A percentile compares a stretch with the other conserved stretches of the same genome.
Evolutionary conservation across 2,888 invertebrate genomes (phyloP).

Genomic region (Punctoribates punctum): DNA sequence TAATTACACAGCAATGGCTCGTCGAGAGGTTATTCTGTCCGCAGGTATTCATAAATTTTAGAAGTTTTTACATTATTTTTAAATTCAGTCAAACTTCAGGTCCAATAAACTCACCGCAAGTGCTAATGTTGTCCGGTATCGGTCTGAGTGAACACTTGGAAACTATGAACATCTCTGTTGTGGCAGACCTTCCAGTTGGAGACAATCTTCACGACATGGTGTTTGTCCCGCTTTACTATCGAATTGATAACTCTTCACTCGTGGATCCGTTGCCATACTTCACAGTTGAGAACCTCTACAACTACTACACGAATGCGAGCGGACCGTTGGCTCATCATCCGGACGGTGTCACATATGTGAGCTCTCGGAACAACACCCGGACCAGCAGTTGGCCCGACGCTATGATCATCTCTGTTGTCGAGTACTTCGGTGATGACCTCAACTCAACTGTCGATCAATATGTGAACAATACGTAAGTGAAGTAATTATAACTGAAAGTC

Average conservation of each 20-base stretch:
- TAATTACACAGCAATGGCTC: not conserved
- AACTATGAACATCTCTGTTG: not conserved
- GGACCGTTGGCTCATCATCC: slow-evolving; percentile 37
- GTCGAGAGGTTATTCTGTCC: slow-evolving; percentile 24
- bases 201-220: slow-evolving; percentile 32
- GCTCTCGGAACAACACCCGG: not conserved
- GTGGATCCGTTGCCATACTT: slow-evolving; percentile 14
- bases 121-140: slow-evolving; percentile 39
- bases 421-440: slow-evolving; percentile 26
- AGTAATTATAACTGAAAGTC: too few species aligned
- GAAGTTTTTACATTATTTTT: not conserved
- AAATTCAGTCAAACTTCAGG: not conserved
- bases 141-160: slow-evolving; percentile 29
- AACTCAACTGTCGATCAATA: slow-evolving; percentile 29
- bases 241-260: not conserved
- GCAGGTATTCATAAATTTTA: not conserved
- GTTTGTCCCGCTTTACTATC: slow-evolving; percentile 20
- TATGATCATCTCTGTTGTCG: slow-evolving; percentile 31
- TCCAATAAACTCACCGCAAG: slow-evolving; percentile 38
- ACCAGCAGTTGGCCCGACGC: slow-evolving; percentile 26
- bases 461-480: slow-evolving; percentile 34
- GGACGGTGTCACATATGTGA: slow-evolving; percentile 13
- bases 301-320: not conserved
- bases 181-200: slow-evolving; percentile 35
- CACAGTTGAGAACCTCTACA: slow-evolving; percentile 9